A percentile compares a stretch with the other conserved stretches of the same genome.
Conservation (phyloP, 2,888 invertebrate genomes). For the Saturnia pavonia region DNA sequence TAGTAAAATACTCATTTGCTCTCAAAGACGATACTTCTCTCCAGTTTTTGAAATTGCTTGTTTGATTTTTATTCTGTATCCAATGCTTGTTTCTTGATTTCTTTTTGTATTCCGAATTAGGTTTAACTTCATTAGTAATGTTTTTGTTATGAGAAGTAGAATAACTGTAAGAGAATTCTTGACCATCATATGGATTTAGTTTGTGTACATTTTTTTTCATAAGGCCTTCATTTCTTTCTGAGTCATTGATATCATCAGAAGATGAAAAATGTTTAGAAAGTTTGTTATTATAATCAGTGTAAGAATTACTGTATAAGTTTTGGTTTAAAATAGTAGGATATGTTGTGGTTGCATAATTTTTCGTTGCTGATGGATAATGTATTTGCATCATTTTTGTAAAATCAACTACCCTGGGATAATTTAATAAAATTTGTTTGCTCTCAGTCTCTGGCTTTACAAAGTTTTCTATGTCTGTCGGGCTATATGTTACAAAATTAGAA, state of each 20-base stretch:
- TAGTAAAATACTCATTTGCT: constrained; percentile 65
- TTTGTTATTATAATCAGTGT: constrained; percentile 44
- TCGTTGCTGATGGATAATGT: constrained; percentile 51
- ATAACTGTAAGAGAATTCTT: constrained; percentile 42
- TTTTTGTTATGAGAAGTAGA: constrained; percentile 40
- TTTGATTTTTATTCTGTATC: constrained; percentile 42
- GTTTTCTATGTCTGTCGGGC: constrained; percentile 44
- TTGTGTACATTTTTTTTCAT: constrained; percentile 41
- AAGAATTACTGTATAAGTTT: constrained; percentile 38
- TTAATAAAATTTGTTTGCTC: constrained; percentile 42
- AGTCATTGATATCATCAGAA: constrained; percentile 39
- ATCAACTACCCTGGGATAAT: constrained; percentile 67
- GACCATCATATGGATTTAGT: constrained; percentile 36
- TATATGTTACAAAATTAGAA: constrained; percentile 43
- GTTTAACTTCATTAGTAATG: constrained; percentile 38
- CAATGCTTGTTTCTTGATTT: constrained; percentile 57
- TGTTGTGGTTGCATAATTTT: constrained; percentile 47
- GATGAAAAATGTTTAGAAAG: constrained; percentile 36
- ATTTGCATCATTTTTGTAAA: constrained; percentile 60
- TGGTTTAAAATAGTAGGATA: constrained; percentile 40
- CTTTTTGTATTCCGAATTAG: constrained; percentile 52
- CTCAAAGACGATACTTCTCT: constrained; percentile 51
- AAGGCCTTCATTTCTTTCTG: constrained; percentile 43
- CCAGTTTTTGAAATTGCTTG: constrained; percentile 49
- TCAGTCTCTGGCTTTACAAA: constrained; percentile 41